A percentile compares a stretch with the other conserved stretches of the same genome.
Evolutionary conservation across 2,113 vertebrate genomes (phyloP).

Genomic region (Chrysochloris asiatica): DNA sequence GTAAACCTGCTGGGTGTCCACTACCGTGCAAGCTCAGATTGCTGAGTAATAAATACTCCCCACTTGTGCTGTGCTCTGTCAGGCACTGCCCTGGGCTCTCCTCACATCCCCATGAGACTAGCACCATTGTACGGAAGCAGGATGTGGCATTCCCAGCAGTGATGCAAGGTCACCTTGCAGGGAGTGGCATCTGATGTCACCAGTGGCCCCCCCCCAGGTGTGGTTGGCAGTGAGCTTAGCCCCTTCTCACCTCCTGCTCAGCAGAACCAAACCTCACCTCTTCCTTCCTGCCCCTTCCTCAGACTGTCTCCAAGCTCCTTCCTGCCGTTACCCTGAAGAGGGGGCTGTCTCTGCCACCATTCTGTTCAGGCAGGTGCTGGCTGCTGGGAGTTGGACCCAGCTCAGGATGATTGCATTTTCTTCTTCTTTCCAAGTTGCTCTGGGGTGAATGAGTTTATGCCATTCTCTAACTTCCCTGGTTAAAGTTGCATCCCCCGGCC

Average conservation of each 20-base stretch:
- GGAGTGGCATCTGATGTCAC: not conserved
- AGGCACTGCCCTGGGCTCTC: not conserved
- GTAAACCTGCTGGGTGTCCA: too few relatives aligned
- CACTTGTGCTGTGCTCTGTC: not conserved
- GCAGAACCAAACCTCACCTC: not conserved
- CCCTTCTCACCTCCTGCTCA: not conserved
- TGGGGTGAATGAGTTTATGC: not conserved
- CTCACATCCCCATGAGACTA: not conserved
- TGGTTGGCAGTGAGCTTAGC: not conserved
- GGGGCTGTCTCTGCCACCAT: not conserved
- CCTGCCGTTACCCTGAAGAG: not conserved
- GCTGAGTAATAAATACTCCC: not conserved
- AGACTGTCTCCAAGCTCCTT: not conserved
- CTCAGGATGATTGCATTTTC: not conserved
- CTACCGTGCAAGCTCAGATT: rapidly evolving
- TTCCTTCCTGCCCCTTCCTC: not conserved
- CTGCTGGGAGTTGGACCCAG: not conserved
- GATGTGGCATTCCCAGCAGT: not conserved
- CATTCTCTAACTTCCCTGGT: not conserved
- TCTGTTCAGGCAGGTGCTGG: not conserved
- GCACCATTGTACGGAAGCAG: not conserved
- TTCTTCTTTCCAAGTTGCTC: not conserved
- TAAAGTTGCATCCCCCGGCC: not conserved
- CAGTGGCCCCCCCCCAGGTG: not conserved
- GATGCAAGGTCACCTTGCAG: not conserved